These are phyloP conservation scores for Hyla sarda DNA, from an alignment of 2,113 vertebrate species.

Conservation along the genomic window DNA sequence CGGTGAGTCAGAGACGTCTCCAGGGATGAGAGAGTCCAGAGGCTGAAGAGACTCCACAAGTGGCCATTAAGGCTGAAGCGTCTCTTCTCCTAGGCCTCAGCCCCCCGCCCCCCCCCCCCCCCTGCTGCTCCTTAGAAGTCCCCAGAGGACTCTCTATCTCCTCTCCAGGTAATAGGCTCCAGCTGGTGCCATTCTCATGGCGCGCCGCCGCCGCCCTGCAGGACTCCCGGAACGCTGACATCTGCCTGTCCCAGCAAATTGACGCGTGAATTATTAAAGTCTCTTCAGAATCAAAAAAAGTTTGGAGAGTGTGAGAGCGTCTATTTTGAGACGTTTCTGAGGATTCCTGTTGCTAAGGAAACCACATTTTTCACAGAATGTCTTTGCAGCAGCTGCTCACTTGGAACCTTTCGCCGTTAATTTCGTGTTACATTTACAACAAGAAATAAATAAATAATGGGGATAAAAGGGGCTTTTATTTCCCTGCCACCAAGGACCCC, in stretches of 20 bases:
- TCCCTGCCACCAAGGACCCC: not conserved
- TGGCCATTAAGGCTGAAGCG: not conserved
- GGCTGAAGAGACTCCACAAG: not conserved
- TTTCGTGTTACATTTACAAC: constrained; percentile 49
- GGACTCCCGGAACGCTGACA: not conserved
- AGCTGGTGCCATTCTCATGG: not conserved
- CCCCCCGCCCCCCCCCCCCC: too few species aligned
- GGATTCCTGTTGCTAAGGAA: constrained; percentile 71
- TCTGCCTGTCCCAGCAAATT: constrained; percentile 63
- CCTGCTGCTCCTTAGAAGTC: not conserved
- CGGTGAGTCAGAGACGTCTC: not conserved
- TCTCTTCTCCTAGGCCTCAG: not conserved
- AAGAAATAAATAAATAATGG: constrained; percentile 12
- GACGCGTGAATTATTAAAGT: constrained; percentile 57
- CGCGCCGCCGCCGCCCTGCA: constrained; percentile 48
- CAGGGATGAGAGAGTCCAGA: not conserved
- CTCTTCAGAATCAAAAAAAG: constrained; percentile 43
- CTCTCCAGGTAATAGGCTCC: too few species aligned
- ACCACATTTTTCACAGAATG: constrained; percentile 62
- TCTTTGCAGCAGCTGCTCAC: constrained; percentile 66
- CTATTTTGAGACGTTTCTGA: constrained; percentile 70
- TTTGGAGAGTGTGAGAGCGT: constrained; percentile 63
- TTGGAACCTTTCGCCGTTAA: constrained; percentile 60
- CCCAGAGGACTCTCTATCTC: not conserved
- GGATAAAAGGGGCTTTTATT: not conserved